Evolutionary conservation across 2,113 vertebrate genomes (phyloP).

Genomic region (Tringa solitaria): DNA sequence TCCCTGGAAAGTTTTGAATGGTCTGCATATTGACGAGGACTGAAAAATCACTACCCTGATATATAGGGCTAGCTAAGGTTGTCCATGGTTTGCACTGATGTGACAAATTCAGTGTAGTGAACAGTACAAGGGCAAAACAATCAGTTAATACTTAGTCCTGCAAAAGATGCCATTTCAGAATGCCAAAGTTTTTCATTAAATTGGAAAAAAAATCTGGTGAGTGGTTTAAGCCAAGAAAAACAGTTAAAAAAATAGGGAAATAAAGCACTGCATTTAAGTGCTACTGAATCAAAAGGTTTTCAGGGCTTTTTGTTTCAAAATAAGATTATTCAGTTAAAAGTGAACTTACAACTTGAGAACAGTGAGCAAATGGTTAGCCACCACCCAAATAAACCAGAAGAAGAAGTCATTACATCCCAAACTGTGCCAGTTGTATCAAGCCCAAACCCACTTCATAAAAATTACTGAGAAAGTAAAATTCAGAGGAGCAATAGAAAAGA

Average conservation of each 20-base stretch:
- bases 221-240: constrained; percentile 44
- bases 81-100: background rate
- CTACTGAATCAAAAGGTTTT: background rate
- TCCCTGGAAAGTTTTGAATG: background rate
- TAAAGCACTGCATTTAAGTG: background rate
- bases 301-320: background rate
- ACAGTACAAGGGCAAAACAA: background rate
- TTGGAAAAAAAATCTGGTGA: background rate
- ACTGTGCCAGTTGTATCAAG: background rate
- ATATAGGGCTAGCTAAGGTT: background rate
- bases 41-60: background rate
- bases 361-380: background rate
- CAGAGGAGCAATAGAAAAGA: background rate
- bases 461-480: background rate
- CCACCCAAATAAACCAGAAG: background rate
- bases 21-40: background rate
- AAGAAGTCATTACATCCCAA: background rate
- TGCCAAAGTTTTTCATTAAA: constrained; percentile 46
- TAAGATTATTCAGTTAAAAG: background rate
- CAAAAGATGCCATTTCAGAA: constrained; percentile 15
- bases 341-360: background rate
- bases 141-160: background rate
- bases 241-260: background rate
- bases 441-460: constrained; percentile 4
- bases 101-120: background rate